Conservation (phyloP, 1,140 invertebrate species). For the Charaxes varanes region DNA sequence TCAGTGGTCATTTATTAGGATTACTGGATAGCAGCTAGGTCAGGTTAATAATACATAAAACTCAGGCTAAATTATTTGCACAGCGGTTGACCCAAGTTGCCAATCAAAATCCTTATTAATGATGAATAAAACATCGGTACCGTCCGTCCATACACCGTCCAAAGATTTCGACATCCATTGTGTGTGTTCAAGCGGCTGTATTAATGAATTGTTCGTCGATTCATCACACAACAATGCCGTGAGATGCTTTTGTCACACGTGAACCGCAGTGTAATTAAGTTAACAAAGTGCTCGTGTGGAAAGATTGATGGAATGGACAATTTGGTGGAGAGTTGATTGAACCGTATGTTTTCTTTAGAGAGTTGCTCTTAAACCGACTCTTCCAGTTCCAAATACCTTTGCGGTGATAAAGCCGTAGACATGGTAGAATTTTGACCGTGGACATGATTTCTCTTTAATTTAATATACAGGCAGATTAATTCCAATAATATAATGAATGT, state of each 20-base stretch:
- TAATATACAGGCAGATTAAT: too few relatives aligned
- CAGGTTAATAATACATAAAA: too few relatives aligned
- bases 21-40: too few relatives aligned
- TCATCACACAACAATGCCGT: constrained; percentile 46
- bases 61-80: too few relatives aligned
- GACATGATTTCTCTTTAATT: too few relatives aligned
- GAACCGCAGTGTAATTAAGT: constrained; percentile 48
- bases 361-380: constrained; percentile 1
- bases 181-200: constrained; percentile 18
- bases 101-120: constrained; percentile 18
- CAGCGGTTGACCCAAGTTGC: constrained; percentile 3
- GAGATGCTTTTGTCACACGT: constrained; percentile 45
- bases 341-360: constrained; percentile 13
- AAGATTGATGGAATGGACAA: constrained; percentile 40
- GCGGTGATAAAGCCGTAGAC: too few relatives aligned
- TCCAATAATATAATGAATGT: too few relatives aligned
- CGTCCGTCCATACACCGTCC: constrained; percentile 6
- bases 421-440: too few relatives aligned
- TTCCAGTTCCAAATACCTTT: too few relatives aligned
- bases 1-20: too few relatives aligned
- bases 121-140: constrained; percentile 11
- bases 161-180: constrained; percentile 30
- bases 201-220: constrained; percentile 46
- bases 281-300: constrained; percentile 39
- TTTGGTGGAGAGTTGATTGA: constrained; percentile 31